Evolutionary conservation across 2,888 invertebrate genomes (phyloP).

Genomic region (Sceliomorpha sp.): DNA sequence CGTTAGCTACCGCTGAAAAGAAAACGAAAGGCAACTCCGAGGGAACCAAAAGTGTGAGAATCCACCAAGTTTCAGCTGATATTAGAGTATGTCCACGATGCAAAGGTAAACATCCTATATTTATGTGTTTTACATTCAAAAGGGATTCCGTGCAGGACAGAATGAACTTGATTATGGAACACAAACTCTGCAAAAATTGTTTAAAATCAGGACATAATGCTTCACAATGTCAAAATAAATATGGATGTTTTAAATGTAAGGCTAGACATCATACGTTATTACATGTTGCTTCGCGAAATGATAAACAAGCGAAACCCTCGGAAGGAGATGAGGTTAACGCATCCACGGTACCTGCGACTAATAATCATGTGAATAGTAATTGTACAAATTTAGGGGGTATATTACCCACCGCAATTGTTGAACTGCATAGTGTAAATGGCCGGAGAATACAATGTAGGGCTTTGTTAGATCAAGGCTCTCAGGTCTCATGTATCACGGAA

Average conservation of each 20-base stretch:
- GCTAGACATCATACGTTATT: neutral
- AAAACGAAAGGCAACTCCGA: neutral
- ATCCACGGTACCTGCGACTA: neutral
- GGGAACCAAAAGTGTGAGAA: too few relatives aligned
- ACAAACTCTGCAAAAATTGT: neutral
- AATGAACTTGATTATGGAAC: neutral
- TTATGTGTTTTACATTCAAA: neutral
- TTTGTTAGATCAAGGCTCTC: constrained; percentile 1
- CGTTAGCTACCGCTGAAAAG: too few relatives aligned
- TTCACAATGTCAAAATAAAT: neutral
- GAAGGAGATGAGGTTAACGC: neutral
- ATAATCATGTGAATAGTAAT: too few relatives aligned
- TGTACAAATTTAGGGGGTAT: neutral
- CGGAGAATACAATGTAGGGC: neutral
- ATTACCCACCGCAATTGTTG: neutral
- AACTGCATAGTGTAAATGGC: neutral
- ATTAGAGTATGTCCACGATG: neutral
- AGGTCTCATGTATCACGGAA: neutral
- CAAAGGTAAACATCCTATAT: neutral
- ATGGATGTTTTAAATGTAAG: neutral
- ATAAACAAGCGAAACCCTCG: neutral
- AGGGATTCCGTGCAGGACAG: neutral
- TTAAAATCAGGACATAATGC: neutral
- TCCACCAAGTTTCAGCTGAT: neutral
- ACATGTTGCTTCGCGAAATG: neutral